A percentile compares a stretch with the other conserved stretches of the same genome.
Conservation (phyloP, 2,797 vertebrate species). For the Cyclopterus lumpus region DNA sequence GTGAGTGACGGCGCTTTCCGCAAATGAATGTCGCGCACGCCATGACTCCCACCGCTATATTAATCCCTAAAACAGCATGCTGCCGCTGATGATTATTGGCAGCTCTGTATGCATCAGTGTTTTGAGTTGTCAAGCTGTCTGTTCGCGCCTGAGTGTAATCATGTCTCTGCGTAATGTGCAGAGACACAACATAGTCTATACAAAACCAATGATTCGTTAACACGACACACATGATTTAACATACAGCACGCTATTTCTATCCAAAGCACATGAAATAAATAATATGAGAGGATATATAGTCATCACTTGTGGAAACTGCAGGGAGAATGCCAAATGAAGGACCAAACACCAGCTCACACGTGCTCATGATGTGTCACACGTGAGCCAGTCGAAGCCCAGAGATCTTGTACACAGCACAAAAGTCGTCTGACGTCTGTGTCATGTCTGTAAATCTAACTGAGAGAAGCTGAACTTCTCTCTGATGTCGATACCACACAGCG, state of each 20-base stretch:
- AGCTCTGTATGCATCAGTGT: constrained; percentile 29
- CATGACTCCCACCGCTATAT: constrained; percentile 53
- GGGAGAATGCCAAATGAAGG: neutral
- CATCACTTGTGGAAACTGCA: constrained; percentile 22
- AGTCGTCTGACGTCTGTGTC: constrained; percentile 34
- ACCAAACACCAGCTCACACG: constrained; percentile 24
- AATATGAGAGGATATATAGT: neutral
- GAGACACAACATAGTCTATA: constrained; percentile 27
- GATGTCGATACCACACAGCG: constrained; percentile 36
- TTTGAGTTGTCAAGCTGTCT: constrained; percentile 37
- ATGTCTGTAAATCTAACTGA: constrained; percentile 35
- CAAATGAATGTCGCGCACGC: constrained; percentile 35
- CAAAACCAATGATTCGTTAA: constrained; percentile 32
- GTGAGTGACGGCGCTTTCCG: constrained; percentile 48
- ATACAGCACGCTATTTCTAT: constrained; percentile 19
- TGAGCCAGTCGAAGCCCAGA: constrained; percentile 13
- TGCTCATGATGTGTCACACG: constrained; percentile 40
- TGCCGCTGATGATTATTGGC: constrained; percentile 44
- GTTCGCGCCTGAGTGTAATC: constrained; percentile 23
- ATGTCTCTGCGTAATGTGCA: constrained; percentile 39
- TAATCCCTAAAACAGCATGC: constrained; percentile 50
- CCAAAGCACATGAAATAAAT: constrained; percentile 26
- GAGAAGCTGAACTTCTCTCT: constrained; percentile 47
- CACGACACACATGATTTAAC: constrained; percentile 1
- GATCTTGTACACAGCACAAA: constrained; percentile 30